Percentiles rank a stretch among this genome's conserved stretches.
These are phyloP conservation scores for Chaetops frenatus DNA, from an alignment of 2,113 vertebrate species.

Conservation along the genomic window DNA sequence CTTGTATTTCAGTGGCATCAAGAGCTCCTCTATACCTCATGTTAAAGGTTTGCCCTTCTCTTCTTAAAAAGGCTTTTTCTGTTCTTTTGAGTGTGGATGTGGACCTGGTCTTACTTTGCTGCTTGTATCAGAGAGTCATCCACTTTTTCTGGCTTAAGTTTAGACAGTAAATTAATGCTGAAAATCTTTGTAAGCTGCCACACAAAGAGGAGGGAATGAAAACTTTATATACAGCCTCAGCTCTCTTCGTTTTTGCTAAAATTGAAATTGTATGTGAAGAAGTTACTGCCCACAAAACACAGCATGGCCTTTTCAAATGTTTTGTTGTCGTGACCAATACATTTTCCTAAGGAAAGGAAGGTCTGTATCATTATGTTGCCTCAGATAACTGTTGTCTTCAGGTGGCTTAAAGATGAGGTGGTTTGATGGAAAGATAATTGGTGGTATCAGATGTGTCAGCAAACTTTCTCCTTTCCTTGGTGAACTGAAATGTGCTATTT, in stretches of 20 bases:
- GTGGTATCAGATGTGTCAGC: neutral
- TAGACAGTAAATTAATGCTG: neutral
- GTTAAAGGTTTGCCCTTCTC: neutral
- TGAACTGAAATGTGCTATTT: neutral
- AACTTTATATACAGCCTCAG: neutral
- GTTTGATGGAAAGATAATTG: neutral
- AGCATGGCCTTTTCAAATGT: neutral
- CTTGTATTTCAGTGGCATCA: neutral
- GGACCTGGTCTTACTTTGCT: neutral
- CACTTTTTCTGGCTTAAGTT: neutral
- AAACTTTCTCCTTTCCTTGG: neutral
- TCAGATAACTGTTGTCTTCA: neutral
- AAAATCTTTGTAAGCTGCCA: neutral
- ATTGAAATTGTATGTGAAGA: neutral
- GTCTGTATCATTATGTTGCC: neutral
- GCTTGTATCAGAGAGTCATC: neutral
- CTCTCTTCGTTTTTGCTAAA: neutral
- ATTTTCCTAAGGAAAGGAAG: neutral
- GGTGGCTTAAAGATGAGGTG: neutral
- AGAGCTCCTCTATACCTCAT: neutral
- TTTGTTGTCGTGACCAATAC: rapidly evolving
- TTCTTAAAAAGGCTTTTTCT: neutral
- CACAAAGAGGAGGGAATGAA: neutral
- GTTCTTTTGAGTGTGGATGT: neutral
- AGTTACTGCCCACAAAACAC: neutral